Evolutionary conservation across 2,113 vertebrate species (phyloP).

Genomic region (Equus quagga): DNA sequence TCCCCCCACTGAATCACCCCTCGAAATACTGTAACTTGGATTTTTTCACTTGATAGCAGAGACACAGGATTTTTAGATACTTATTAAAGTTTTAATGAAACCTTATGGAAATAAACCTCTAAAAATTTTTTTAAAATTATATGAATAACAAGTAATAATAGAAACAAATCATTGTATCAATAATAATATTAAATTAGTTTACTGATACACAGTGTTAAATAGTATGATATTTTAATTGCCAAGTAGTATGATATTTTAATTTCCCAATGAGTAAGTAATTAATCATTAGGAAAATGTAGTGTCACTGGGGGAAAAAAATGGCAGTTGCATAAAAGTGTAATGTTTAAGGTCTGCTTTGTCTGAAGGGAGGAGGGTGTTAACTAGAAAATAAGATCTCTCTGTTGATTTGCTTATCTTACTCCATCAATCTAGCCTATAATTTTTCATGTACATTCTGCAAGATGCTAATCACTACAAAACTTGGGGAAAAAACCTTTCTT

Average conservation of each 20-base stretch:
- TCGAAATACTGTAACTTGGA: constrained; percentile 77
- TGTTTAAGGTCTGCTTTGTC: background rate
- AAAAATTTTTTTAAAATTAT: constrained; percentile 20
- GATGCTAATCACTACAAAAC: background rate
- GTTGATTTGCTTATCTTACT: background rate
- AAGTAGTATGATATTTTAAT: constrained; percentile 55
- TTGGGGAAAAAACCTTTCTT: background rate
- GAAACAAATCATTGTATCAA: background rate
- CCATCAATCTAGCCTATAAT: background rate
- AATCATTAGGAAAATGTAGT: constrained; percentile 40
- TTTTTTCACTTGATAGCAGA: constrained; percentile 28
- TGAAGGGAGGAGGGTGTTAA: background rate
- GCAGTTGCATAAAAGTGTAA: background rate
- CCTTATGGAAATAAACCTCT: background rate
- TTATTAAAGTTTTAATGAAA: constrained; percentile 29
- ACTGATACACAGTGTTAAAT: constrained; percentile 12
- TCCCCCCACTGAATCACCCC: constrained; percentile 67
- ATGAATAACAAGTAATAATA: background rate
- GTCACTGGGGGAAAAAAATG: background rate
- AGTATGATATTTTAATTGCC: constrained; percentile 41
- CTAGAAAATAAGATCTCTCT: background rate
- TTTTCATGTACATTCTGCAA: background rate
- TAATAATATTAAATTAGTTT: constrained; percentile 39
- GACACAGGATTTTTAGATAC: background rate
- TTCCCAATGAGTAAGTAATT: constrained; percentile 43